Evolutionary conservation across 2,888 invertebrate species (phyloP).

Genomic region (Cephus nigrinus): DNA sequence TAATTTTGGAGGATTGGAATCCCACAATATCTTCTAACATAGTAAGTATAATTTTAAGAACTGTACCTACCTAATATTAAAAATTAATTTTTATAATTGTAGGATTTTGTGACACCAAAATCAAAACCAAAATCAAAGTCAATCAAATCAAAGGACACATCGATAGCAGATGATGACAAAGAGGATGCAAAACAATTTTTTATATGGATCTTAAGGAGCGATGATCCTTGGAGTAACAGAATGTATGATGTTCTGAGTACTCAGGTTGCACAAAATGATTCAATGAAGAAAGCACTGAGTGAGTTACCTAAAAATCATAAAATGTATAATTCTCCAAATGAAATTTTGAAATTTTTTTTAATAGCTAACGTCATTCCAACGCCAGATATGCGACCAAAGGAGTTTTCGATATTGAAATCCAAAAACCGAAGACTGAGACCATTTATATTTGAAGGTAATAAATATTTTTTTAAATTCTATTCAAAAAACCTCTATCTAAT

Average conservation of each 20-base stretch:
- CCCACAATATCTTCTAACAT: slow-evolving; percentile 2
- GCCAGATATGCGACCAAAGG: slow-evolving; percentile 19
- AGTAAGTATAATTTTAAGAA: not conserved
- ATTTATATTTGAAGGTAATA: not conserved
- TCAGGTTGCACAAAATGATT: slow-evolving; percentile 30
- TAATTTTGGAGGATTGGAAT: slow-evolving; percentile 39
- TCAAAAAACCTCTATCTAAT: not conserved
- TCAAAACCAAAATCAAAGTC: not conserved
- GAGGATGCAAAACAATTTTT: slow-evolving; percentile 31
- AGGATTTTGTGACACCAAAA: not conserved
- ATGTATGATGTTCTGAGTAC: slow-evolving; percentile 35
- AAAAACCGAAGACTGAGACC: slow-evolving; percentile 8
- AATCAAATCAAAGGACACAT: not conserved
- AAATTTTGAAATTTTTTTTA: not conserved
- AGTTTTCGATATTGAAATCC: slow-evolving; percentile 26
- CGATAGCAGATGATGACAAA: not conserved
- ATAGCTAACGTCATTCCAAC: not conserved
- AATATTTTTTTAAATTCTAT: not conserved
- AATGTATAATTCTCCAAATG: not conserved
- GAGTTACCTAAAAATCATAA: not conserved
- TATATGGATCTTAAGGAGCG: slow-evolving; percentile 44
- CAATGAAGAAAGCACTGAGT: slow-evolving; percentile 2
- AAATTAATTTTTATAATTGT: not conserved
- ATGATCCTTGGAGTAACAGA: slow-evolving; percentile 38
- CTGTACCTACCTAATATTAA: not conserved